Percentiles rank a stretch among this genome's conserved stretches.
Conservation (phyloP, 2,888 invertebrate genomes). For the Hydrotaea cyrtoneurina region DNA sequence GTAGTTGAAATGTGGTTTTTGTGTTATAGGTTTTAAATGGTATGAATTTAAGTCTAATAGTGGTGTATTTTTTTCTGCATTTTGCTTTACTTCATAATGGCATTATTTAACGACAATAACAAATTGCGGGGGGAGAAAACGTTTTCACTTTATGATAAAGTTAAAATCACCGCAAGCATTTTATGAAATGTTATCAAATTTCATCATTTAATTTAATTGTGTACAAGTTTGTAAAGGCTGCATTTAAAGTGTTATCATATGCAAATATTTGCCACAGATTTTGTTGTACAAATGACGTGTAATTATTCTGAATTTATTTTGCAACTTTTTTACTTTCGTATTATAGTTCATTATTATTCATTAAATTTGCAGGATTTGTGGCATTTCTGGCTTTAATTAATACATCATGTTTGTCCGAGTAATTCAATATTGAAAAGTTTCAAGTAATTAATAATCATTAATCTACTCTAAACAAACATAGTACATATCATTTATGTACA, state of each 20-base stretch:
- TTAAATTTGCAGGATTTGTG: no score
- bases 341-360: no score
- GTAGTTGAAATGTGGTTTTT: slow-evolving; percentile 24
- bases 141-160: slow-evolving; percentile 20
- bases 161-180: not conserved
- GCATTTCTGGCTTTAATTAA: no score
- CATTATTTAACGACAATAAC: slow-evolving; percentile 13
- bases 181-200: not conserved
- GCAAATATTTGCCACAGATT: not conserved
- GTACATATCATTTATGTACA: no score
- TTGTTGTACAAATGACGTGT: slow-evolving; percentile 30
- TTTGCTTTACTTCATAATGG: not conserved
- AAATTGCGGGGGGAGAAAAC: not conserved
- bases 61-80: slow-evolving; percentile 10
- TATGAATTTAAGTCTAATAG: slow-evolving; percentile 50
- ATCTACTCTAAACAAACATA: no score
- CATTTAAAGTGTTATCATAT: not conserved
- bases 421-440: slow-evolving; percentile 25
- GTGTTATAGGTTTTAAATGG: not conserved
- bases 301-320: not conserved
- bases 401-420: not conserved
- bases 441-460: slow-evolving; percentile 50
- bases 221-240: not conserved
- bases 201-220: not conserved
- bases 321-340: not conserved